Base-by-base conservation (phyloP, 2,797 vertebrate genomes). In the Eulemur coronatus region DNA sequence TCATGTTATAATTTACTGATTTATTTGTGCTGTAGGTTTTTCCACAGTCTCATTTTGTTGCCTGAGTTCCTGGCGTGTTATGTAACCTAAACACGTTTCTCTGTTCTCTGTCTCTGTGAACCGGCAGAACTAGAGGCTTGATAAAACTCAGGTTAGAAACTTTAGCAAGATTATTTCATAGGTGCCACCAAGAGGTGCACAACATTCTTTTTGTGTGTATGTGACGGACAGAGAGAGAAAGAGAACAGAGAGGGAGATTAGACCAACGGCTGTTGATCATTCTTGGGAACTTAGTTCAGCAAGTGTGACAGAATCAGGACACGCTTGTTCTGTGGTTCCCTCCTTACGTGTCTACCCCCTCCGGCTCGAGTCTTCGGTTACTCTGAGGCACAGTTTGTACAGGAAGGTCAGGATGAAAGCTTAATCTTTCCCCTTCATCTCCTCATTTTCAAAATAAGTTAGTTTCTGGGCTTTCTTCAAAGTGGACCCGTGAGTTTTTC, bases 281-380 rank as follows among this genome's bases (percentile, higher is more conserved):
- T n/a, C 1, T 0, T 10, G 43, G 38, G 69, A 46, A 4, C 10
- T 28, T 63, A 4, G 5, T 22, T 63, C 43, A 63, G 4, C 46
- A 48, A 9, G 4, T 3, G 86, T 57, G 33, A 50, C 41, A 63
- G 8, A 28, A 20, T 12, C 28, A 76, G 41, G 57, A 13, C 50
- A 24, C 8, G 13, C 24, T 28, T 75, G 69, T 48, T 26, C 55
- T 75, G 20, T 46, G 2, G 38, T 5, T 70, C 38, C 11, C 7
- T 55, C n/a, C n/a, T 30, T 50, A 14, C 1, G 48, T 50, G 48
- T 50, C 14, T 50, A 50, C 13, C 48, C 14, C 4, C 6, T 59
- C 57, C 13, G 3, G 11, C 50, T 57, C 52, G 2, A 17, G 52
- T 43, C 15, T 57, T 59, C 13, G 38, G 28, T 20, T 41, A 59